phyloP scores from a whole-genome alignment of 2,113 vertebrate species.

The Pelecanoides urinatrix region DNA sequence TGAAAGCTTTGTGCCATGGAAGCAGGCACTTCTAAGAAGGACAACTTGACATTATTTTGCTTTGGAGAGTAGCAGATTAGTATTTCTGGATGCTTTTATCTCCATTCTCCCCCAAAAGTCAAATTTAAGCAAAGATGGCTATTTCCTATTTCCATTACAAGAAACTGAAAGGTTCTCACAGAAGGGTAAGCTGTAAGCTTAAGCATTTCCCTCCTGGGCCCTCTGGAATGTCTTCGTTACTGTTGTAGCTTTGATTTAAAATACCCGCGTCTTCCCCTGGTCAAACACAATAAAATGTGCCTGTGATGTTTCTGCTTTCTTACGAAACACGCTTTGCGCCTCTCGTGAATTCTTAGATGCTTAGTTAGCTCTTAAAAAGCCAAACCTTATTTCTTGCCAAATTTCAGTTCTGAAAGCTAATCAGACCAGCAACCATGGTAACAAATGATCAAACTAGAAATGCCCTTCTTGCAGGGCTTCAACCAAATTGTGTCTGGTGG shows the following conservation, averaged over 20 bases:
- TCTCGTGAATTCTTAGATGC: not conserved
- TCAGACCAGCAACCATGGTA: not conserved
- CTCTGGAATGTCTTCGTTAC: not conserved
- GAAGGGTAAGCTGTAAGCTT: constrained; percentile 16
- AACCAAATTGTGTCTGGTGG: not conserved
- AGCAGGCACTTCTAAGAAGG: not conserved
- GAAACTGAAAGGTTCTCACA: not conserved
- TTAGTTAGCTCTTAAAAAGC: not conserved
- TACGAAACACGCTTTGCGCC: not conserved
- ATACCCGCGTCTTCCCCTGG: not conserved
- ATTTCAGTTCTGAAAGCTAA: not conserved
- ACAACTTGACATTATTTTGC: not conserved
- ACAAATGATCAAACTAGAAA: not conserved
- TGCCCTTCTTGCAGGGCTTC: not conserved
- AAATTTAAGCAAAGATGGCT: not conserved
- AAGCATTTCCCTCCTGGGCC: not conserved
- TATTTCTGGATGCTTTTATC: not conserved
- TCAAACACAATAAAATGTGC: not conserved
- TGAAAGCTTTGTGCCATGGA: not conserved
- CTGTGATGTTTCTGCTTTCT: not conserved
- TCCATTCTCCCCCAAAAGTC: not conserved
- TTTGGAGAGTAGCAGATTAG: not conserved
- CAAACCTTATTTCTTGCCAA: not conserved
- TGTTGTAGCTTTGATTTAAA: constrained; percentile 37
- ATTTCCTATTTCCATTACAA: constrained; percentile 3